A percentile compares a stretch with the other conserved stretches of the same genome.
Conservation (phyloP, 2,113 vertebrate species). For the Macheiramphus alcinus region DNA sequence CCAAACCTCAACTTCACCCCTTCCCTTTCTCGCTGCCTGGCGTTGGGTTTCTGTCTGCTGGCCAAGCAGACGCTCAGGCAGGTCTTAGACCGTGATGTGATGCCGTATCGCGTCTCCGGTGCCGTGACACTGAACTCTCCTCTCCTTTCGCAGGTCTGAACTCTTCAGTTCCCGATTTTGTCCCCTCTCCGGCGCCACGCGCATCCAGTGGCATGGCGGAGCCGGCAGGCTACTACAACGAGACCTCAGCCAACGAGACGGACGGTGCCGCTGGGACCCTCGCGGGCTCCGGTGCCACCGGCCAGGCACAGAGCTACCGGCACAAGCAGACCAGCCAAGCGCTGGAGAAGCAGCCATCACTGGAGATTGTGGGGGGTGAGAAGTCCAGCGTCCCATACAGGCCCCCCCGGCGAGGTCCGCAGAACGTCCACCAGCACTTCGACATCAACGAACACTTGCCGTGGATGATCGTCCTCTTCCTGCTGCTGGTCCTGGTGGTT, state of each 20-base stretch:
- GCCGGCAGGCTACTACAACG: slow-evolving; percentile 37
- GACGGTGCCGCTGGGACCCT: slow-evolving; percentile 1
- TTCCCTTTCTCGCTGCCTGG: not conserved
- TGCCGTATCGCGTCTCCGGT: not conserved
- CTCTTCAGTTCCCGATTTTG: slow-evolving; percentile 66
- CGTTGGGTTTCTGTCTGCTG: slow-evolving; percentile 29
- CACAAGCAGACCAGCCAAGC: slow-evolving; percentile 58
- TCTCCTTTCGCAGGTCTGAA: slow-evolving; percentile 69
- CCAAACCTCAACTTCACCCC: slow-evolving; percentile 41
- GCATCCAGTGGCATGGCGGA: slow-evolving; percentile 12
- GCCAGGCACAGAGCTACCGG: slow-evolving; percentile 65
- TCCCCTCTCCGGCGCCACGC: slow-evolving; percentile 60
- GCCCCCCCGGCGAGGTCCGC: slow-evolving; percentile 81
- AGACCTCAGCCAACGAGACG: slow-evolving; percentile 42
- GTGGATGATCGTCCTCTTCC: slow-evolving; percentile 96
- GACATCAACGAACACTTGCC: slow-evolving; percentile 98
- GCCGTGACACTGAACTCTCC: not conserved
- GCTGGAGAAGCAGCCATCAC: slow-evolving; percentile 65
- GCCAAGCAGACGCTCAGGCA: not conserved
- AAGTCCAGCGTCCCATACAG: slow-evolving; percentile 73
- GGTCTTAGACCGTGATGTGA: not conserved
- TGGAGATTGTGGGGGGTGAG: slow-evolving; percentile 68
- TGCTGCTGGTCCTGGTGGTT: slow-evolving; percentile 89
- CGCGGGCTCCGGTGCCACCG: not conserved
- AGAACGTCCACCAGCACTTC: slow-evolving; percentile 83